Conservation (phyloP, 2,888 invertebrate species). For the Poecilus cupreus region DNA sequence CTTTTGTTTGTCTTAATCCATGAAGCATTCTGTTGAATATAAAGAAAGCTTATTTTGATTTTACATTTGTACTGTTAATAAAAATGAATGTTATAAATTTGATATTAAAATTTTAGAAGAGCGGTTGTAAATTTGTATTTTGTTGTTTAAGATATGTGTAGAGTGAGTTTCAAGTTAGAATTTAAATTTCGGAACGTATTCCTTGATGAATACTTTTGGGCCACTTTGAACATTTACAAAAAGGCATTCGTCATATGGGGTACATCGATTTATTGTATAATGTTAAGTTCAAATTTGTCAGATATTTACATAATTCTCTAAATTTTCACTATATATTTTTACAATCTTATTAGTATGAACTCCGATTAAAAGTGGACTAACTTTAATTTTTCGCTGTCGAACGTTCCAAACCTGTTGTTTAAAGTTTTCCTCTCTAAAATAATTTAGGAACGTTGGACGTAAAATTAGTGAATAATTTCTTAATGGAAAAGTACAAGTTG, state of each 20-base stretch:
- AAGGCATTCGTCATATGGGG: slow-evolving; percentile 49
- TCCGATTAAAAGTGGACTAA: background rate
- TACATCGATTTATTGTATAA: slow-evolving; percentile 47
- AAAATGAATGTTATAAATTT: background rate
- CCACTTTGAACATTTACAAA: slow-evolving; percentile 54
- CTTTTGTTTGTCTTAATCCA: too few species aligned
- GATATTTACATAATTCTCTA: background rate
- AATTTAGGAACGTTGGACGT: too few species aligned
- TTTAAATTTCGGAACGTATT: slow-evolving; percentile 5
- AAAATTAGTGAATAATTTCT: too few species aligned
- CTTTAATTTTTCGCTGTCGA: too few species aligned
- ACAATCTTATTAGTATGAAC: background rate
- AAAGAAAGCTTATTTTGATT: slow-evolving; percentile 19
- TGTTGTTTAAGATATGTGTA: slow-evolving; percentile 20
- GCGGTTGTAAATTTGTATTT: background rate
- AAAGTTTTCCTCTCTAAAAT: too few species aligned
- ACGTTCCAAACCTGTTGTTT: too few species aligned
- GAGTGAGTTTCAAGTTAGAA: too few species aligned
- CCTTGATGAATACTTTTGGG: slow-evolving; percentile 46
- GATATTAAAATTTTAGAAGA: slow-evolving; percentile 4
- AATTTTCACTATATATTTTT: background rate
- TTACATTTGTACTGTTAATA: background rate
- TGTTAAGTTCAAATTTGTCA: slow-evolving; percentile 43
- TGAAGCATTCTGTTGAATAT: background rate
- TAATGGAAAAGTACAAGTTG: too few species aligned